Percentiles rank a stretch among this genome's conserved stretches.
phyloP scores from a whole-genome alignment of 35 echinoderm and acorn worm species.

The Stichopus chloronotus region DNA sequence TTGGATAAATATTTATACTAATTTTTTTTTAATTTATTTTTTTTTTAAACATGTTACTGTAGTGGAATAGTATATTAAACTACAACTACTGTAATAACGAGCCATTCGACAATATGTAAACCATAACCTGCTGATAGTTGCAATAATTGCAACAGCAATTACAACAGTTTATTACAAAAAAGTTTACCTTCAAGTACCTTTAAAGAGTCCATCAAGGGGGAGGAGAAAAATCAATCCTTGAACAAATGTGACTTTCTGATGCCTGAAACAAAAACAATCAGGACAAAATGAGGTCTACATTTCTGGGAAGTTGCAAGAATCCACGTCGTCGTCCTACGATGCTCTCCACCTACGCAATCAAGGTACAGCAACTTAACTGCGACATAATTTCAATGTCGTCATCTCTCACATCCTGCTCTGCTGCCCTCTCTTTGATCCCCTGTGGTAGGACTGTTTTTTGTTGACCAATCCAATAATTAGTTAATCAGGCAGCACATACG shows the following conservation, averaged over 20 bases:
- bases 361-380: neutral
- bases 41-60: neutral
- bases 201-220: neutral
- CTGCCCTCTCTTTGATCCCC: neutral
- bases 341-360: neutral
- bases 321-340: neutral
- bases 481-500: neutral
- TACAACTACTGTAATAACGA: neutral
- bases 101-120: neutral
- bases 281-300: neutral
- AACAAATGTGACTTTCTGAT: neutral
- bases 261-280: neutral
- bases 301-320: neutral
- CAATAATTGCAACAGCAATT: too few species aligned
- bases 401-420: neutral
- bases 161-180: neutral
- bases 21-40: too few species aligned
- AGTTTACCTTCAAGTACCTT: neutral
- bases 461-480: neutral
- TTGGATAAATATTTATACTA: too few species aligned
- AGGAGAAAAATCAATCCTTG: neutral
- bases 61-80: neutral
- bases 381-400: neutral
- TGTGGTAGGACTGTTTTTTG: neutral
- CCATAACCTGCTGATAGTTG: too few species aligned